These are phyloP conservation scores for Ophion ventricosus DNA, from an alignment of 2,888 invertebrate species.

Conservation along the genomic window DNA sequence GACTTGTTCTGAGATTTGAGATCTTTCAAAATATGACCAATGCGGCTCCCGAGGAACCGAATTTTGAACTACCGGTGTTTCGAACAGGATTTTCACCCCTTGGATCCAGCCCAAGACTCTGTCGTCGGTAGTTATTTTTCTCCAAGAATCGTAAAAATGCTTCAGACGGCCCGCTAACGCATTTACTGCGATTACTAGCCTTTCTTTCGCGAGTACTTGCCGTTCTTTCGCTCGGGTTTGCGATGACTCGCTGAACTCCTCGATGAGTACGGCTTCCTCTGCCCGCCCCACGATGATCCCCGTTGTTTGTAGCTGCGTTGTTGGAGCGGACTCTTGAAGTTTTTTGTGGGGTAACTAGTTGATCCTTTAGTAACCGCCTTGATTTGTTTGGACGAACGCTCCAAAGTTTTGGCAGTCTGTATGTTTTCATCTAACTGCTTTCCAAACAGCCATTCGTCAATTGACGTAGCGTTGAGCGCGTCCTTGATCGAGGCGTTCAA, in stretches of 20 bases:
- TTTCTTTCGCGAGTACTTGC: constrained; percentile 40
- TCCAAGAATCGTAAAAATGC: constrained; percentile 35
- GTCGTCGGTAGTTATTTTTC: constrained; percentile 36
- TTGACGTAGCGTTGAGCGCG: constrained; percentile 44
- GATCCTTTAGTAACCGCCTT: constrained; percentile 27
- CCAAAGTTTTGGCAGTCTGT: constrained; percentile 51
- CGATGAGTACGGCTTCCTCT: constrained; percentile 30
- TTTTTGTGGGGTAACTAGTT: constrained; percentile 56
- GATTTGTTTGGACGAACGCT: constrained; percentile 55
- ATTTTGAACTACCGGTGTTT: constrained; percentile 27
- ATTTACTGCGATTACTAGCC: constrained; percentile 44
- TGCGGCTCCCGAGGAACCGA: constrained; percentile 30
- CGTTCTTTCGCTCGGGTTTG: constrained; percentile 41
- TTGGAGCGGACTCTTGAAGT: constrained; percentile 57
- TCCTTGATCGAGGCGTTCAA: constrained; percentile 59
- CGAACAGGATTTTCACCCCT: constrained; percentile 48
- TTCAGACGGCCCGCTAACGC: constrained; percentile 38
- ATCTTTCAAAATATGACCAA: constrained; percentile 48
- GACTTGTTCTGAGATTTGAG: constrained; percentile 44
- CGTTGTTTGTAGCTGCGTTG: constrained; percentile 39
- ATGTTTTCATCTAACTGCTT: constrained; percentile 53
- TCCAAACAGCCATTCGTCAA: constrained; percentile 63
- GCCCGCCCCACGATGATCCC: constrained; percentile 36
- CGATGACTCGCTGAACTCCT: constrained; percentile 30
- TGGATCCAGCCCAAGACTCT: constrained; percentile 41